phyloP scores from a whole-genome alignment of 2,113 vertebrate species.

The Petaurus breviceps region DNA sequence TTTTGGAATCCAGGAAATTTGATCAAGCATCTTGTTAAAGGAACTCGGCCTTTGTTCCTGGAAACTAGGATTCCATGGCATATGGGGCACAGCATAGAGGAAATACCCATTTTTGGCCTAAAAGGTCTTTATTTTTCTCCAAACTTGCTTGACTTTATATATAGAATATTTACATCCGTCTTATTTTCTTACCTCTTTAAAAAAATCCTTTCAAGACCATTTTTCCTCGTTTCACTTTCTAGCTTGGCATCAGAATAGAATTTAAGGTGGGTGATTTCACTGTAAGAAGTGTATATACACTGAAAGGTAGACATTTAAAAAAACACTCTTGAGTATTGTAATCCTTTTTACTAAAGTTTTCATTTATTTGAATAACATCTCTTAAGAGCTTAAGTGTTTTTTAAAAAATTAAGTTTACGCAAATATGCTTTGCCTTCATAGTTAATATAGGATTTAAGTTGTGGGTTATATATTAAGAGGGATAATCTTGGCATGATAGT shows the following conservation, averaged over 20 bases:
- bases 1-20: constrained; percentile 69
- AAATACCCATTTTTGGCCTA: constrained; percentile 77
- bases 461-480: constrained; percentile 66
- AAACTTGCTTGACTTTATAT: constrained; percentile 82
- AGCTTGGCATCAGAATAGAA: constrained; percentile 82
- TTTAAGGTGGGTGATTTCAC: constrained; percentile 81
- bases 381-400: constrained; percentile 59
- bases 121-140: constrained; percentile 83
- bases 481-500: constrained; percentile 60
- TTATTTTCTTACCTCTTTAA: constrained; percentile 81
- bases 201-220: constrained; percentile 81
- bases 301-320: constrained; percentile 65
- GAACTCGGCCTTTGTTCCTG: constrained; percentile 80
- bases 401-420: constrained; percentile 67
- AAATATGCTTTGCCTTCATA: constrained; percentile 56
- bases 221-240: constrained; percentile 81
- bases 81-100: constrained; percentile 76
- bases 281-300: constrained; percentile 72
- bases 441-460: constrained; percentile 67
- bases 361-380: constrained; percentile 66
- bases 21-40: constrained; percentile 79
- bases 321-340: constrained; percentile 65
- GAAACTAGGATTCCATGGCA: constrained; percentile 71
- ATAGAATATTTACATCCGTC: constrained; percentile 82
- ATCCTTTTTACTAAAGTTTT: constrained; percentile 62